These are phyloP conservation scores for Chorisops tibialis DNA, from an alignment of 2,888 invertebrate species.

Conservation along the genomic window DNA sequence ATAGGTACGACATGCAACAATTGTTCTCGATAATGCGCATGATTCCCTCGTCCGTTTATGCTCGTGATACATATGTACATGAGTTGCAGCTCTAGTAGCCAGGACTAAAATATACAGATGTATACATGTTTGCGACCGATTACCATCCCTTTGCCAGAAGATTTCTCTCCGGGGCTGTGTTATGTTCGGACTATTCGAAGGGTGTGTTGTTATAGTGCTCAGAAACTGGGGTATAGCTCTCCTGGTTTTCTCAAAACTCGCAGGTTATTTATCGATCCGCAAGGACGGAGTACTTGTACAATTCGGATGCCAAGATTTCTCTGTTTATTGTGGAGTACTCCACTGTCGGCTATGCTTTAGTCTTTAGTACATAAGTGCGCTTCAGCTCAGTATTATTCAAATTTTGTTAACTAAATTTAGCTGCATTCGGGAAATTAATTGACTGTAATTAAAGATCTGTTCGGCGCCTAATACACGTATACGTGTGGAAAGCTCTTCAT, in stretches of 20 bases:
- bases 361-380: not conserved
- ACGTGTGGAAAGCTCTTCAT: not conserved
- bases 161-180: too few species aligned
- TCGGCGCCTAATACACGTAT: too few species aligned
- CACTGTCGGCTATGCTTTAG: not conserved
- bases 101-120: too few species aligned
- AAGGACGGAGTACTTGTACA: not conserved
- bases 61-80: not conserved
- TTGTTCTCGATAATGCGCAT: constrained; percentile 9
- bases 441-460: not conserved
- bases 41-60: not conserved
- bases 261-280: constrained; percentile 15
- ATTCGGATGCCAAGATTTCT: not conserved
- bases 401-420: not conserved
- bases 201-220: too few species aligned
- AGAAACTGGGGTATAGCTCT: not conserved
- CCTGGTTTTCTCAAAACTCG: not conserved
- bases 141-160: too few species aligned
- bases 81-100: not conserved
- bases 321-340: constrained; percentile 13
- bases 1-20: constrained; percentile 19
- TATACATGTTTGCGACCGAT: too few species aligned
- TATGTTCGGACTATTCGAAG: too few species aligned
- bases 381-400: not conserved
- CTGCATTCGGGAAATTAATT: not conserved